Base-by-base conservation (phyloP, 2,113 vertebrate genomes). In the Seriola quinqueradiata region DNA sequence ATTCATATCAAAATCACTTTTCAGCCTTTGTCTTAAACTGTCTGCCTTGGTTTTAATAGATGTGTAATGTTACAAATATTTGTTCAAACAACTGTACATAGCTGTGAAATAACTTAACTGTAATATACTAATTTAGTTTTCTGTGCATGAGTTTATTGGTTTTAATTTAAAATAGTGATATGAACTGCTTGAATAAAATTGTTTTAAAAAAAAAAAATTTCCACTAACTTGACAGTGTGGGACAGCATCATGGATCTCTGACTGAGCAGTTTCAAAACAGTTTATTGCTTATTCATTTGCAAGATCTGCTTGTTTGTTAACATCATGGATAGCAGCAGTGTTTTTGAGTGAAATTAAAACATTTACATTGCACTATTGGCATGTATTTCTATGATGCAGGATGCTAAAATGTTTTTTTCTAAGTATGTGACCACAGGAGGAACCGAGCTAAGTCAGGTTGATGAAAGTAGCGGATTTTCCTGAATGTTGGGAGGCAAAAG, bases 101-200 rank as follows among this genome's bases (percentile, higher is more conserved):
- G 16, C 36, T 88, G 63, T 83, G 28, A 73, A 81, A 82, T 70
- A 83, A 81, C 70, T 0, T 8, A n/a, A 11, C 5, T 52, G 38
- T 57, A 50, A 42, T 6, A 9, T 5, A 48, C 44, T 50, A 55
- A 72, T 38, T 9, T 16, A 9, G 12, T 60, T 70, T 75, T 59
- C 40, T 14, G 10, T 81, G 44, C 17, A 48, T 44, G 36, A 25
- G 42, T 23, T 19, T 60, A 2, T 8, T 54, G 0, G 2, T 70
- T 82, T 79, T 59, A 85, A 67, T 44, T 80, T 68, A 83, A 81
- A 67, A 44, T 42, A 14, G 14, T 23, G n/a, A 70, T 25, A 70
- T 76, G 14, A 77, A 57, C 38, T 82, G 6, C n/a, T 58, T 66
- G 12, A 87, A 85, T 87, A 83, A 87, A 89, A 75, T n/a, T 42